Base-by-base conservation (phyloP, 1,140 invertebrate genomes). In the Monomorium pharaonis region DNA sequence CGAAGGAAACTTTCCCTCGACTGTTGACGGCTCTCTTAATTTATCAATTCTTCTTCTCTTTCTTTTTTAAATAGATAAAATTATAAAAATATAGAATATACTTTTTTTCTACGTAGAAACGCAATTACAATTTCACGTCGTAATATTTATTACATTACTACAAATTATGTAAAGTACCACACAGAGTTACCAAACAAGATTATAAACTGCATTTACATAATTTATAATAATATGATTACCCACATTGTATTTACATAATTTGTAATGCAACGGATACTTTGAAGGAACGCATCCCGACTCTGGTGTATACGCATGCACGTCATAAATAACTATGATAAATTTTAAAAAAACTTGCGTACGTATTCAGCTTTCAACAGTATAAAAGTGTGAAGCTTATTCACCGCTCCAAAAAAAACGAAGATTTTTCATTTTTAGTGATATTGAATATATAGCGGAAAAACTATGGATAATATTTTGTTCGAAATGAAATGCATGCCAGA, bases 201-300 rank as follows among this genome's bases (percentile, higher is more conserved):
- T 37, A 69, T 54, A 67, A 37, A 70, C 49, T n/a, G 10, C 21
- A 63, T 63, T 44, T 63, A 44, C 56, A 77, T 77, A 47, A 77
- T 77, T 77, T 77, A 10, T 65, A 77, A 44, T 62, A 77, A 77
- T 63, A 63, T 6, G 37, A 77, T 63, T 77, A 63, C n/a, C 14
- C 21, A 60, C 33, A 44, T 44, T 21, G 33, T 54, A 27, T 54
- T 80, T 80, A 18, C 77, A 69, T 80, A 80, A 80, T 80, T 42
- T 5, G 33, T 54, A 54, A 69, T 54, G 27, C 5, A 24, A 27
- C 4, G 54, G 69, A 65, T 21, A 6, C 51, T 70, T 70, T 47
- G 24, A 69, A 54, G 63, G 4, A 37, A 37, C 37, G 3, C 4
- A 42, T 51, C 24, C 37, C 18, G 33, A 21, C 10, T 24, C n/a